Evolutionary conservation across 2,113 vertebrate species (phyloP), one percentile per base, ranked within the genome.

Genomic region (Oophaga pumilio): DNA sequence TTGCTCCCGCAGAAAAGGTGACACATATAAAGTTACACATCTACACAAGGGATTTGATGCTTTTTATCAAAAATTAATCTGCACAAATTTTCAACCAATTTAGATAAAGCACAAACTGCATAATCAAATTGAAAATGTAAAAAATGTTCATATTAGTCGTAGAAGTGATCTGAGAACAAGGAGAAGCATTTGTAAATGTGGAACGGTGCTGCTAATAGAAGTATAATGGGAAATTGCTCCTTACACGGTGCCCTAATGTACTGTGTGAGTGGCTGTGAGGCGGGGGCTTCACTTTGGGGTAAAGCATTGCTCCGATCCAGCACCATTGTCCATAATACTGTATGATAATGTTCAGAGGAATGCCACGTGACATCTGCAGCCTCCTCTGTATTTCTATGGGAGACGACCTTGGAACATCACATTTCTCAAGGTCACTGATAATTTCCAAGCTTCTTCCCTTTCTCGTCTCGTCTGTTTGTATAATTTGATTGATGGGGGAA

Each of bases 401-500:
- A 80, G 56, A 60, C 56, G 28, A 52, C 56, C 56, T 80, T 80
- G 59, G 49, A 20, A 26, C 60, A 22, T 64, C 14, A n/a, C 33
- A 53, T 18, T 49, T 50, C 26, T 52, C 81, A 83, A 68, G 81
- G 81, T 68, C 66, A 22, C 14, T 4, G 53, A 74, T 85, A 18
- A 85, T 85, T 60, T 84, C 10, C 82, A 15, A 84, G 50, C 64
- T 64, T 14, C 28, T 33, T 26, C 82, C 50, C n/a, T 50, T 53
- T 52, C 82, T 74, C 18, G 33, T 50, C 50, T 71, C n/a, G 50
- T 68, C 12, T 50, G 33, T 50, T 57, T 60, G 52, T 76, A 28
- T 73, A 15, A 59, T 85, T 85, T 85, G 84, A 77, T 53, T 77
- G 84, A 85, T 74, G 83, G 83, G 53, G 52, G 60, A 74, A 85